A percentile compares a stretch with the other conserved stretches of the same genome.
Conservation (phyloP, 2,113 vertebrate genomes). For the Hiodon tergisus region DNA sequence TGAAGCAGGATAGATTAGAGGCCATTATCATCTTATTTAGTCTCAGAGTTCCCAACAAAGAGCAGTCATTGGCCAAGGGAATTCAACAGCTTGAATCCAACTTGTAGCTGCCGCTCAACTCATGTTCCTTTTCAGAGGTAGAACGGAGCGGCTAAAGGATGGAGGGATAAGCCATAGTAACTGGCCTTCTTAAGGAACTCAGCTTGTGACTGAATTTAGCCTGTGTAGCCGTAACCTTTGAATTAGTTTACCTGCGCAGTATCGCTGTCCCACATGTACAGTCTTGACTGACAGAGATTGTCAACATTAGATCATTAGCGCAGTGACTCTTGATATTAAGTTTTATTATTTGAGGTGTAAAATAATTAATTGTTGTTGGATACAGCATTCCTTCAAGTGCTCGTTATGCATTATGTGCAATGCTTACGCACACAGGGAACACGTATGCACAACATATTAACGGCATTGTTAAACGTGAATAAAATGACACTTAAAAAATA, state of each 20-base stretch:
- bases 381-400: not conserved
- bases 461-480: too few relatives aligned
- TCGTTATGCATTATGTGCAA: not conserved
- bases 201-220: too few relatives aligned
- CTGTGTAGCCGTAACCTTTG: too few relatives aligned
- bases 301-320: not conserved
- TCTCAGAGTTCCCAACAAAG: constrained; percentile 56
- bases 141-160: not conserved
- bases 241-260: not conserved
- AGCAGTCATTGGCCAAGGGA: constrained; percentile 49
- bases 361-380: too few relatives aligned
- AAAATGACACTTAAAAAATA: too few relatives aligned
- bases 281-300: not conserved
- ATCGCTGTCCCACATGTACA: not conserved
- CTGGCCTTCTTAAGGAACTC: not conserved
- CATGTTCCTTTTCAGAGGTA: not conserved
- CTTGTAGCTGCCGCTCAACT: constrained; percentile 28
- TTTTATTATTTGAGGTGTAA: too few relatives aligned
- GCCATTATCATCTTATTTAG: constrained; percentile 64
- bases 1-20: constrained; percentile 71
- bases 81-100: constrained; percentile 51
- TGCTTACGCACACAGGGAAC: not conserved
- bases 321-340: not conserved
- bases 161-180: not conserved
- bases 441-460: too few relatives aligned